These are phyloP conservation scores for Musca vetustissima DNA, from an alignment of 1,140 invertebrate species.

Conservation along the genomic window DNA sequence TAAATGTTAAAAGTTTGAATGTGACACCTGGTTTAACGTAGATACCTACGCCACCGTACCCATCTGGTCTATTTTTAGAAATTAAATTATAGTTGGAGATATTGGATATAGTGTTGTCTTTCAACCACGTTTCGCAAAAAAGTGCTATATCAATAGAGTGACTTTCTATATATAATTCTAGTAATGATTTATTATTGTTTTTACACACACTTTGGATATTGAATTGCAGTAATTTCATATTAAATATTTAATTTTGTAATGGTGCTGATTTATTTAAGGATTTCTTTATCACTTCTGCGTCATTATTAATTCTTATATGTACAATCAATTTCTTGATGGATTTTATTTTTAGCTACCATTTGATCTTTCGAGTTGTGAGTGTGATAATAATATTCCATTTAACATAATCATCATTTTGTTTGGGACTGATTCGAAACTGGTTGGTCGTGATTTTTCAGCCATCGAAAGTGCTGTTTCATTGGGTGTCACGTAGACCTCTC, in stretches of 20 bases:
- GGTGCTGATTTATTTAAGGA: not conserved
- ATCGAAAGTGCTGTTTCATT: not conserved
- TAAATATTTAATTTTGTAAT: not conserved
- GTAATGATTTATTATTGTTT: not conserved
- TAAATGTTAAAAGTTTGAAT: not conserved
- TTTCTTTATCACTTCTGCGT: not conserved
- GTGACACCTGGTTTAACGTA: not conserved
- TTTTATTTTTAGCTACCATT: not conserved
- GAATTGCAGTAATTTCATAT: not conserved
- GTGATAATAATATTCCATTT: not conserved
- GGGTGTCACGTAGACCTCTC: not conserved
- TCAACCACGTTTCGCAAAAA: not conserved
- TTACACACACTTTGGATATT: slow-evolving; percentile 9
- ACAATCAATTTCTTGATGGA: not conserved
- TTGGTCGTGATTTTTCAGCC: not conserved
- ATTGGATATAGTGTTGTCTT: not conserved
- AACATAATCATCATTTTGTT: too few species aligned
- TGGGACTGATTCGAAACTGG: not conserved
- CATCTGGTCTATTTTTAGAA: not conserved
- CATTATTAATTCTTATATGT: not conserved
- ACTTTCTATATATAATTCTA: not conserved
- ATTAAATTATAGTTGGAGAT: slow-evolving; percentile 10
- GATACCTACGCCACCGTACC: slow-evolving; percentile 4
- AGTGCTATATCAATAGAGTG: not conserved
- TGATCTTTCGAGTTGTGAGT: not conserved